These are phyloP conservation scores for Mesorhabditis belari DNA, from an alignment of 2,888 invertebrate species.

Conservation along the genomic window DNA sequence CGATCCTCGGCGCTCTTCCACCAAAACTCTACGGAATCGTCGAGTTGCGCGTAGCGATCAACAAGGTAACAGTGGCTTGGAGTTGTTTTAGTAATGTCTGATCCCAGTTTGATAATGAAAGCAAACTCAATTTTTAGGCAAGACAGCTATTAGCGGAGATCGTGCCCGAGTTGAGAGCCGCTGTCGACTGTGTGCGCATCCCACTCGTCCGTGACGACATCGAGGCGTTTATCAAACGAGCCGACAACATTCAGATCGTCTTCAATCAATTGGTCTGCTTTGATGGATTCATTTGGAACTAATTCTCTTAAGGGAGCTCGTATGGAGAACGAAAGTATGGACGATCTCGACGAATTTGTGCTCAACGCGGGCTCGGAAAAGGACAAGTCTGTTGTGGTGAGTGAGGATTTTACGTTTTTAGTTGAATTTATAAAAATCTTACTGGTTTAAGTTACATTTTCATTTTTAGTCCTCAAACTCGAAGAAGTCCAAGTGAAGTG, in stretches of 20 bases:
- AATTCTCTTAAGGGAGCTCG: neutral
- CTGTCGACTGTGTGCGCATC: neutral
- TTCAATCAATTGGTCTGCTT: neutral
- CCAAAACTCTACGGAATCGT: neutral
- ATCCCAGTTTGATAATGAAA: neutral
- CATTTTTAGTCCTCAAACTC: no score
- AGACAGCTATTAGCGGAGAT: neutral
- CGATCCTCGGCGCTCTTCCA: neutral
- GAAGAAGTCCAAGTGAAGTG: no score
- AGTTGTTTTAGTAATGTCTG: no score
- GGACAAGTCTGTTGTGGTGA: neutral
- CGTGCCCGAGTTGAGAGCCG: neutral
- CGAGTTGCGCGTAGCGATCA: neutral
- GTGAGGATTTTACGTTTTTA: neutral
- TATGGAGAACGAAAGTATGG: no score
- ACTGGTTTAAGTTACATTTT: no score
- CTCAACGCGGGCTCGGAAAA: neutral
- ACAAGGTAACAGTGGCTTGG: no score
- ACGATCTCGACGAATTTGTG: neutral
- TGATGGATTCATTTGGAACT: neutral
- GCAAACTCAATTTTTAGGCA: neutral
- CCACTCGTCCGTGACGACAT: neutral
- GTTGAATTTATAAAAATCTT: no score
- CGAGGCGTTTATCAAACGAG: neutral
- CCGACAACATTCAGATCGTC: neutral